Percentiles rank a stretch among this genome's conserved stretches.
Conservation (phyloP, 1,140 invertebrate genomes). For the Nasonia giraulti region DNA sequence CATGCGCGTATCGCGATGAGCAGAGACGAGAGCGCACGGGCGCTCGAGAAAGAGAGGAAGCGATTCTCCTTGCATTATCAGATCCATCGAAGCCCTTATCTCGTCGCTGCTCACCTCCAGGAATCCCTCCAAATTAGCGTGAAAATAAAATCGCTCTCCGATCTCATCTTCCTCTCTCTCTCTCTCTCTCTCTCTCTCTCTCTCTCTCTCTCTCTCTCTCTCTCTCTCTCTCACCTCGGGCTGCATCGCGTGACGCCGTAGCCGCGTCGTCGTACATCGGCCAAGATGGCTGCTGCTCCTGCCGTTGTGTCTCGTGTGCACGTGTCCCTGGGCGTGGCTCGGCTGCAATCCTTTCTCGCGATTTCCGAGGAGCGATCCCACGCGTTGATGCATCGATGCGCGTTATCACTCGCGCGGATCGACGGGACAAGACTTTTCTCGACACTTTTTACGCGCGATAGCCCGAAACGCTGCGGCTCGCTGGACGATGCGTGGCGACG, state of each 20-base stretch:
- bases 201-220: background rate
- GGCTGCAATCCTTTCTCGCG: background rate
- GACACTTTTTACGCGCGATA: constrained; percentile 30
- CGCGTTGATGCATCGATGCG: background rate
- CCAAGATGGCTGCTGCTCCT: constrained; percentile 68
- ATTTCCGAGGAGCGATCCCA: constrained; percentile 12
- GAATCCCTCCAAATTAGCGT: constrained; percentile 19
- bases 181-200: background rate
- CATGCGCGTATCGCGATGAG: constrained; percentile 32
- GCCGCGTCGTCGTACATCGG: constrained; percentile 62
- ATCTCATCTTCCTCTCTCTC: background rate
- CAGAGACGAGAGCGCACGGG: background rate
- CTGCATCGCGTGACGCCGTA: background rate
- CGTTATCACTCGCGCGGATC: constrained; percentile 44
- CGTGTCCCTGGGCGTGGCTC: constrained; percentile 69
- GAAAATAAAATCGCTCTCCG: constrained; percentile 33
- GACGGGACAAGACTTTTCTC: constrained; percentile 23
- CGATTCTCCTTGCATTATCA: background rate
- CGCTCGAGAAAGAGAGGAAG: background rate
- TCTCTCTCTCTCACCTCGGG: background rate
- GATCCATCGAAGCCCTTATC: constrained; percentile 22
- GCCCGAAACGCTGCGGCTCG: background rate
- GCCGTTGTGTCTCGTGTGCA: constrained; percentile 33
- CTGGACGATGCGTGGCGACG: constrained; percentile 58
- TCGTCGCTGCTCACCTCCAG: background rate